Evolutionary conservation across 2,888 invertebrate genomes (phyloP).

Genomic region (Synanthedon myopaeformis): DNA sequence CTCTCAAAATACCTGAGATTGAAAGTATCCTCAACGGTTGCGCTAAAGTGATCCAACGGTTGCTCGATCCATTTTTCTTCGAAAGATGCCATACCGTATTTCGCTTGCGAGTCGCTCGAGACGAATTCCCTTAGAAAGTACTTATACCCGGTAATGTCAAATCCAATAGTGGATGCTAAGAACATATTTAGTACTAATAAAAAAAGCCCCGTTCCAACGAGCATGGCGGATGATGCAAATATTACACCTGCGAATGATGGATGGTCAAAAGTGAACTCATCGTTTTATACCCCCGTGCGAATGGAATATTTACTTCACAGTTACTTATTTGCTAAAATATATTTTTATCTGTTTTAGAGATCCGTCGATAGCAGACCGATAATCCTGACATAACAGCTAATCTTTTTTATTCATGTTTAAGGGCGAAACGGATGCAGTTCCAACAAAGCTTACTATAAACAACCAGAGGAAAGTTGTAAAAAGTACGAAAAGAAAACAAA

Average conservation of each 20-base stretch:
- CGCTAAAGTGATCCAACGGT: conserved; percentile 45
- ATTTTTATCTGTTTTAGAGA: neutral
- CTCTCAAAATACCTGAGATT: conserved; percentile 50
- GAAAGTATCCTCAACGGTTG: conserved; percentile 33
- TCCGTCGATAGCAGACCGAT: neutral
- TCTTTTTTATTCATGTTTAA: neutral
- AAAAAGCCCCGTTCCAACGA: no score
- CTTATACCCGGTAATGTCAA: conserved; percentile 25
- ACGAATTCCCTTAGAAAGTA: conserved; percentile 25
- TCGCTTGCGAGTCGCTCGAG: conserved; percentile 9
- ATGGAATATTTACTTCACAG: neutral
- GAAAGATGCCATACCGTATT: conserved; percentile 10
- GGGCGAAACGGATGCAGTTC: neutral
- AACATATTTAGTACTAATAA: conserved; percentile 14
- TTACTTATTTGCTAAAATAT: neutral
- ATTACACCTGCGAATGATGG: no score
- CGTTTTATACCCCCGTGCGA: neutral
- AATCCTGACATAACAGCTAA: no score
- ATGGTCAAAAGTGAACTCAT: neutral
- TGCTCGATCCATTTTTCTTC: conserved; percentile 37
- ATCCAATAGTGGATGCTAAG: conserved; percentile 18
- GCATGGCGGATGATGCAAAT: no score
- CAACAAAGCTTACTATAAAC: no score
- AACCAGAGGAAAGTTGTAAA: no score
- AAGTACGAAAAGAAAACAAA: no score